Evolutionary conservation across 2,113 vertebrate species (phyloP), one percentile per base, ranked within the genome.

Genomic region (Hoplias malabaricus): DNA sequence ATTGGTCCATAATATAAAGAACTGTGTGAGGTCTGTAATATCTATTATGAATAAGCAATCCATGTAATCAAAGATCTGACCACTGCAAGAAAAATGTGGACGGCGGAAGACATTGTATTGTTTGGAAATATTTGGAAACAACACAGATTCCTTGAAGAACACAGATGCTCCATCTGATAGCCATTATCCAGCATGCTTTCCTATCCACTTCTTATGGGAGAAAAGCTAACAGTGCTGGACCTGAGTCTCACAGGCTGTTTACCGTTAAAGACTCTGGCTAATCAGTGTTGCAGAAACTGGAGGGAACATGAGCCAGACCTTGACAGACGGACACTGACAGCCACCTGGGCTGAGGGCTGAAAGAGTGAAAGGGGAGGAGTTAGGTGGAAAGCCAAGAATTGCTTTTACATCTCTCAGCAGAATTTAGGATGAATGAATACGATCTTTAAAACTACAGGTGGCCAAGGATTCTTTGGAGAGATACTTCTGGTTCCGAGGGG

Each of bases 281-380:
- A 82, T 80, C 78, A 82, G 69, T 62, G 80, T 78, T 80, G 84
- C 69, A 77, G 71, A 84, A 84, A 78, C 59, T 73, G 77, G 66
- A 71, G 21, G 12, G 68, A 53, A 80, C 63, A 19, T 13, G 48
- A 67, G 59, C 77, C 62, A 53, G 71, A 75, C 21, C 38, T 67
- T 80, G 84, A 71, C 38, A 23, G 56, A 82, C 77, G 48, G 71
- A 76, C 74, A 77, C 31, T 29, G 43, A 78, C 67, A 70, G 66
- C 82, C 73, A 61, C 77, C 81, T 83, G 73, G 73, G 31, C 81
- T 83, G 73, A 76, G 31, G 53, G 19, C 11, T 63, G 48, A 34
- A 59, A 74, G 29, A 76, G 12, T 46, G 57, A 42, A 48, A 42
- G 29, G 57, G 56, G 31, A 25, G 29, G 57, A 46, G 31, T 25